Percentiles rank a stretch among this genome's conserved stretches.
phyloP scores from a whole-genome alignment of 2,797 vertebrate genomes.

The Pangasius sanitwongsei region DNA sequence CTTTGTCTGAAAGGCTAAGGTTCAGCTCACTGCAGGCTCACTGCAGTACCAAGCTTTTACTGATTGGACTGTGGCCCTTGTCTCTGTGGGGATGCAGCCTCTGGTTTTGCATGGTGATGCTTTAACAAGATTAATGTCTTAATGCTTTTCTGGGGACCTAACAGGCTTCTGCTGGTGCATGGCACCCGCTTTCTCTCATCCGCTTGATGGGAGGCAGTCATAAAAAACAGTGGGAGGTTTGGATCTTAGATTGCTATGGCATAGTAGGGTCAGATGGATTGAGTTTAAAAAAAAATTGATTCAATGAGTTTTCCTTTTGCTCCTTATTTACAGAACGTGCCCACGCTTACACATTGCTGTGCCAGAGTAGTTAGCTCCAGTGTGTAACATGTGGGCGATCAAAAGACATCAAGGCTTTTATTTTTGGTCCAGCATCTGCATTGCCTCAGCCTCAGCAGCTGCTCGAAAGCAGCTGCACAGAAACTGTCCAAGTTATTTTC shows the following conservation, averaged over 20 bases:
- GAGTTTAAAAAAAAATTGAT: slow-evolving; percentile 35
- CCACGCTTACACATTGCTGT: slow-evolving; percentile 40
- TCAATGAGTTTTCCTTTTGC: not conserved
- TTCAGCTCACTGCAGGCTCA: slow-evolving; percentile 46
- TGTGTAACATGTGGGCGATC: slow-evolving; percentile 52
- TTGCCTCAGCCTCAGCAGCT: slow-evolving; percentile 47
- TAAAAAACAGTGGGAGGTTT: slow-evolving; percentile 79
- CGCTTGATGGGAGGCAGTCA: slow-evolving; percentile 68
- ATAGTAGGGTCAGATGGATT: slow-evolving; percentile 60
- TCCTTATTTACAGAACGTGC: slow-evolving; percentile 10
- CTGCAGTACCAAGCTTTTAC: slow-evolving; percentile 40
- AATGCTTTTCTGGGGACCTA: slow-evolving; percentile 65
- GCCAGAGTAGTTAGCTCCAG: slow-evolving; percentile 43
- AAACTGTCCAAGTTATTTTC: slow-evolving; percentile 35
- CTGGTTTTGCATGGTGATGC: slow-evolving; percentile 70
- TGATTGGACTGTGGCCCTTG: slow-evolving; percentile 63
- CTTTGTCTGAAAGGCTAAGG: slow-evolving; percentile 48
- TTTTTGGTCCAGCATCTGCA: slow-evolving; percentile 70
- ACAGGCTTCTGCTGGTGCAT: slow-evolving; percentile 68
- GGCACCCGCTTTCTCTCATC: slow-evolving; percentile 66
- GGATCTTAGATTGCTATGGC: slow-evolving; percentile 67
- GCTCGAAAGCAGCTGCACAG: slow-evolving; percentile 61
- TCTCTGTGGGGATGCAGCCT: slow-evolving; percentile 71
- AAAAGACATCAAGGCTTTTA: slow-evolving; percentile 59
- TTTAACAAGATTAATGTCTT: slow-evolving; percentile 66